Percentiles rank a stretch among this genome's conserved stretches.
These are phyloP conservation scores for Podiceps cristatus DNA, from an alignment of 2,113 vertebrate genomes.

Conservation along the genomic window DNA sequence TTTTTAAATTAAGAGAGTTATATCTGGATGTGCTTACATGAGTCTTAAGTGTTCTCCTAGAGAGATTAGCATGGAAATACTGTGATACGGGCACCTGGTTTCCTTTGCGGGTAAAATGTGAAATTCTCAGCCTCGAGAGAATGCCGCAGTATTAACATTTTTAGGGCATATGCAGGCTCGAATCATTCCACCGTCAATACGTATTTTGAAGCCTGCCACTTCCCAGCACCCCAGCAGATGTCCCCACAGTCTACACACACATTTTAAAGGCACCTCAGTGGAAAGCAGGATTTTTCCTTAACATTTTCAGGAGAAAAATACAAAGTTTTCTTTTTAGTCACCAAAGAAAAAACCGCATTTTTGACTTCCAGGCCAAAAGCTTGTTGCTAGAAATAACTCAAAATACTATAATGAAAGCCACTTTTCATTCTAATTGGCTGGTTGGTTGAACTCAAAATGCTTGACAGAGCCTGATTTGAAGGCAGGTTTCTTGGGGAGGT, in stretches of 20 bases:
- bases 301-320: not conserved
- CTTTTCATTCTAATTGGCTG: not conserved
- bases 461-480: not conserved
- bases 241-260: not conserved
- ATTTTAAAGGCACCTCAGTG: not conserved
- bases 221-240: conserved; percentile 50
- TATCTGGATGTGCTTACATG: not conserved
- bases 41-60: not conserved
- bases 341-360: not conserved
- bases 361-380: not conserved
- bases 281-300: not conserved
- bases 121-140: not conserved
- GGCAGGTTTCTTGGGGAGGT: not conserved
- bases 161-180: not conserved
- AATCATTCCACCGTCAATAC: not conserved
- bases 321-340: not conserved
- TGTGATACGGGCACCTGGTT: not conserved
- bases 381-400: not conserved
- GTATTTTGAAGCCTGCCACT: not conserved
- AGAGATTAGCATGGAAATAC: not conserved
- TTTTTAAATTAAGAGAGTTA: not conserved
- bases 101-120: not conserved
- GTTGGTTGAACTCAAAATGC: not conserved
- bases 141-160: not conserved
- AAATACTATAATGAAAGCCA: not conserved